Conservation (phyloP, 2,113 vertebrate genomes). For the Peromyscus maniculatus region DNA sequence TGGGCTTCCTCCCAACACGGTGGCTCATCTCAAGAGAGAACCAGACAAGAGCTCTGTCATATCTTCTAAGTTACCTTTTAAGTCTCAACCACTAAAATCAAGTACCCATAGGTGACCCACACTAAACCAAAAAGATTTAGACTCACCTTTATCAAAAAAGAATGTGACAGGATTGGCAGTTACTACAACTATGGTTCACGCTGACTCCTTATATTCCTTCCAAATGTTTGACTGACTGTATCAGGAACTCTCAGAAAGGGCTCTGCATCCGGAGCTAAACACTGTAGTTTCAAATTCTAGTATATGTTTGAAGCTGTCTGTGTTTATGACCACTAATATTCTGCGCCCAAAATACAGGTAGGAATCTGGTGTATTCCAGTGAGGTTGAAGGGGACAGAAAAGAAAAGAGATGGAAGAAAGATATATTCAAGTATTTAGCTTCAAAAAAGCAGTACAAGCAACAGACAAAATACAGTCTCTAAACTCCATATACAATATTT, state of each 20-base stretch:
- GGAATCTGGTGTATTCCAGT: neutral
- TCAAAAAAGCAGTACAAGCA: neutral
- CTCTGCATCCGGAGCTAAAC: neutral
- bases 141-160: neutral
- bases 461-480: neutral
- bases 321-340: neutral
- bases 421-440: neutral
- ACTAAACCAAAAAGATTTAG: neutral
- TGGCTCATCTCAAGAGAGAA: neutral
- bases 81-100: neutral
- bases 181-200: no score
- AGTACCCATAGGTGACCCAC: neutral
- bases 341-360: neutral
- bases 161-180: neutral
- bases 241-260: neutral
- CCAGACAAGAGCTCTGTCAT: neutral
- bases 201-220: neutral
- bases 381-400: neutral
- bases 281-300: constrained; percentile 14
- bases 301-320: neutral
- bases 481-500: neutral
- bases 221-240: neutral
- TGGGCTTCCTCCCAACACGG: neutral
- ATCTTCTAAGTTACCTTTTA: neutral
- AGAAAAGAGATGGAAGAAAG: neutral